Base-by-base conservation (phyloP, 2,888 invertebrate species). In the Spisula subtruncata region DNA sequence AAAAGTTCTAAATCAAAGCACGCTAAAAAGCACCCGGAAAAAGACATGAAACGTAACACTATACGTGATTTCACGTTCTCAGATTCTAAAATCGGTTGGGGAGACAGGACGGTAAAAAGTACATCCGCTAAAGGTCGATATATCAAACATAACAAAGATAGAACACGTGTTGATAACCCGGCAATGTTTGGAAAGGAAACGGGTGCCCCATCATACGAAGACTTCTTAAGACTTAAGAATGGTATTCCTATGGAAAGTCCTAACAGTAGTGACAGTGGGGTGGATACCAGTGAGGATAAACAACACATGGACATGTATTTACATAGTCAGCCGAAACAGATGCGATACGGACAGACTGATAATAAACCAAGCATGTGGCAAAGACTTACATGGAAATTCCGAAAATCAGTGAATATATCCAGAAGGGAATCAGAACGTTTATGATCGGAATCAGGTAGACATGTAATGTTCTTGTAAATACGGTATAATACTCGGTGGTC, bases 11-110 rank as follows among this genome's bases (percentile, higher is more conserved):
- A 90, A 71, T 89, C 89, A 83, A 92, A 91, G 80, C n/a, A n/a
- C n/a, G n/a, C n/a, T n/a, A 75, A 85, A 18, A 25, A 79, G 16
- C 48, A 35, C 14, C 83, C 82, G 14, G 90, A 91, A 18, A 84
- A 88, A 14, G 88, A 86, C n/a, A 86, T 89, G 14, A 90, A 87
- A 83, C 71, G 94, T 71, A 93, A 91, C 71, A 93, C 94, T 56
- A 93, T 94, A 35, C 89, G 93, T 25, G 93, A 93, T 79, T 93
- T 93, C 60, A 88, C 93, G 41, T 94, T 91, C 83, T 91, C 93
- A 10, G 93, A 94, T 71, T 93, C 93, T 48, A 94, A 94, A 90
- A 93, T 94, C 16, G 93, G 93, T 6, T 89, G 92, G 89, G 94
- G 93, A 60, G 93, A 94, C 82, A 88, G 94, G 80, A 93, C 94